Evolutionary conservation across 2,797 vertebrate species (phyloP), one percentile per base, ranked within the genome.

Genomic region (Acanthopagrus latus): DNA sequence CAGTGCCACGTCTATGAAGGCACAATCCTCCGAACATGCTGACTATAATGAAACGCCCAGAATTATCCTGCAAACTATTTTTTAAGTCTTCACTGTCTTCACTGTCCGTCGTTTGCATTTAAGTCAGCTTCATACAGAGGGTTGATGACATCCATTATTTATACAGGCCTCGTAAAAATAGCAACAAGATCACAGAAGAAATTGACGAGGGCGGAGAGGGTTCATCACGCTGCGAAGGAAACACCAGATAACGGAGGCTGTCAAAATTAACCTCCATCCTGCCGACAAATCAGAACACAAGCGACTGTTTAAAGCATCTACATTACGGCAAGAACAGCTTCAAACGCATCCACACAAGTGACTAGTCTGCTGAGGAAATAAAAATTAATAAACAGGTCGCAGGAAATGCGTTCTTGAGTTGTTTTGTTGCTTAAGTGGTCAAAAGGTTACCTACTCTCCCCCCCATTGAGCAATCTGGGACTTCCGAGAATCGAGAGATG

Each of bases 131-230:
- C 56, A 68, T 69, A 70, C 38, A 18, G 38, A 69, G 66, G 66
- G 78, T 71, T 78, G 68, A 77, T 66, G 60, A 46, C 65, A 82
- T 80, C 75, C 13, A 82, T 84, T 75, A 89, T 86, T 90, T 44
- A 89, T 87, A 59, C 63, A 78, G 51, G 67, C 64, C 54, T 66
- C 33, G 63, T 27, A 72, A 80, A 92, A 83, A 85, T 71, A 90
- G 84, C 52, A 83, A 52, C 13, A 23, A 81, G 54, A 79, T 84
- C 62, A 82, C 71, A 78, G 64, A 64, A 14, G 59, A 80, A 56
- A 41, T 8, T 23, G 43, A 76, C 71, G 50, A 38, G 57, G 33
- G 33, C 68, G 46, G 60, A 43, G 69, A 69, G 72, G 74, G 76
- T 71, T 85, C 52, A 75, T 85, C 52, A 75, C 52, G 81, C 82